These are phyloP conservation scores for Orthosia gothica DNA, from an alignment of 2,888 invertebrate species.

Conservation along the genomic window DNA sequence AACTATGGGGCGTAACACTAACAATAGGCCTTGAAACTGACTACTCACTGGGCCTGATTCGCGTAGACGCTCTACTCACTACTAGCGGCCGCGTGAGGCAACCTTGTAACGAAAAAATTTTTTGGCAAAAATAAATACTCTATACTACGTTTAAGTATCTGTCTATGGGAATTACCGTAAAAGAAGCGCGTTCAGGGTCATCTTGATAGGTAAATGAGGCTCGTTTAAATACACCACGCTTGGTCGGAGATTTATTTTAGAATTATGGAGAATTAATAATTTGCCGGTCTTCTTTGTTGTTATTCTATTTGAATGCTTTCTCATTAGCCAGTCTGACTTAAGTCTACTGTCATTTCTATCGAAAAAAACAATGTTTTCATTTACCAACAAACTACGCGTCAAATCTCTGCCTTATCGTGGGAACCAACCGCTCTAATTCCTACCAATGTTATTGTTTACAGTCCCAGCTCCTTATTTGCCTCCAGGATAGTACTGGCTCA, in stretches of 20 bases:
- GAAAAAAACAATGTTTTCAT: neutral
- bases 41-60: conserved; percentile 61
- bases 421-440: conserved; percentile 12
- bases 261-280: neutral
- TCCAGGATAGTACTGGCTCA: conserved; percentile 23
- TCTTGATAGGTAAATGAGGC: neutral
- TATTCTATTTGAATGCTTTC: neutral
- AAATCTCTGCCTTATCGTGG: neutral
- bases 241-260: conserved; percentile 1
- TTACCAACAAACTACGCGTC: neutral
- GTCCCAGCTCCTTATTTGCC: neutral
- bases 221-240: conserved; percentile 19
- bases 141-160: conserved; percentile 10
- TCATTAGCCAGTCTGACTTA: neutral
- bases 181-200: conserved; percentile 20
- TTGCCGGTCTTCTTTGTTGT: neutral
- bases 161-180: conserved; percentile 6
- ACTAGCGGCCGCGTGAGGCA: conserved; percentile 28
- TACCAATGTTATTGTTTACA: conserved; percentile 37
- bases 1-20: conserved; percentile 24
- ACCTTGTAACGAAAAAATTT: conserved; percentile 33
- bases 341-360: neutral
- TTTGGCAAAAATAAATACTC: conserved; percentile 37
- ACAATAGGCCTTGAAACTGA: conserved; percentile 53
- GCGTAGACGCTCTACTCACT: conserved; percentile 40